Conservation (phyloP, 2,113 vertebrate genomes). For the Hepsetus odoe region DNA sequence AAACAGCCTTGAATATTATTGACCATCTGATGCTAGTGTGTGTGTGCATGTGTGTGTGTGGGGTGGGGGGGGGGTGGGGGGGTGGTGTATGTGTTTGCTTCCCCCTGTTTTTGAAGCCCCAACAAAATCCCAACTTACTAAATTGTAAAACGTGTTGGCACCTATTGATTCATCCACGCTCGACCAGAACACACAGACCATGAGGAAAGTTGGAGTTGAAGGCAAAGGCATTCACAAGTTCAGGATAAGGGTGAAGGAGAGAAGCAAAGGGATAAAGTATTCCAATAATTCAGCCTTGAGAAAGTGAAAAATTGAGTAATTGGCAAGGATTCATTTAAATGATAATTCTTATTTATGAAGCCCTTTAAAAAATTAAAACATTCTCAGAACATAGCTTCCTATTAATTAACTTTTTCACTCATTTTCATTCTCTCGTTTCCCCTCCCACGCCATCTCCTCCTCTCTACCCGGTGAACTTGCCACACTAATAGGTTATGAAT, state of each 20-base stretch:
- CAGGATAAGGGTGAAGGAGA: conserved; percentile 59
- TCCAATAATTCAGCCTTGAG: conserved; percentile 67
- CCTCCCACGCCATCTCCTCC: conserved; percentile 39
- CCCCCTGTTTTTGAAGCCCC: not conserved
- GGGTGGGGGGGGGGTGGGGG: too few relatives aligned
- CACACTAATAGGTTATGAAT: conserved; percentile 82
- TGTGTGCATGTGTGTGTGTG: not conserved
- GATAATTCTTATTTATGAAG: conserved; percentile 79
- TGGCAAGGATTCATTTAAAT: conserved; percentile 76
- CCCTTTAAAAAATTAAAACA: conserved; percentile 77
- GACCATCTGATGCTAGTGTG: not conserved
- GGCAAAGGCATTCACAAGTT: conserved; percentile 54
- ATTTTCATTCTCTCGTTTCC: conserved; percentile 62
- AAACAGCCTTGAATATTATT: not conserved
- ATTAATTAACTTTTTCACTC: conserved; percentile 75
- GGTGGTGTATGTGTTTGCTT: too few relatives aligned
- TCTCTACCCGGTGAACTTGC: conserved; percentile 74
- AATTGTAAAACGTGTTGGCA: not conserved
- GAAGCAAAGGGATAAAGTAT: conserved; percentile 47
- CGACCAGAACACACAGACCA: not conserved
- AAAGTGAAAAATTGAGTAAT: conserved; percentile 68
- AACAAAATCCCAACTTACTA: not conserved
- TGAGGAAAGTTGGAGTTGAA: conserved; percentile 30
- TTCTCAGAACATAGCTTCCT: conserved; percentile 65
- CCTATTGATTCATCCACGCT: not conserved